A percentile compares a stretch with the other conserved stretches of the same genome.
Evolutionary conservation across 2,113 vertebrate species (phyloP).

Genomic region (Acinonyx jubatus): DNA sequence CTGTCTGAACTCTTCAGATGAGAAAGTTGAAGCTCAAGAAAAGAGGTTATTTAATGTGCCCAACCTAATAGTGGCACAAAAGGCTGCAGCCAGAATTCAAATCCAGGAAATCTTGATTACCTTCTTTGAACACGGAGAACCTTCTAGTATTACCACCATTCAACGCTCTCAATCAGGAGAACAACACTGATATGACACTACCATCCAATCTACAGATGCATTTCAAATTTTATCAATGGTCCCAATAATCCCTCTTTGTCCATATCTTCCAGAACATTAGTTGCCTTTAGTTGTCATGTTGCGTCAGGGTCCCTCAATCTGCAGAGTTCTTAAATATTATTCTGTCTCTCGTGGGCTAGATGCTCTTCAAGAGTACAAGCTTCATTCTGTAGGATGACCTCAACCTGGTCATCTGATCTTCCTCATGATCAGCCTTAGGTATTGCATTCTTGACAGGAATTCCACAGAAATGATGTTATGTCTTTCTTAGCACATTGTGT

Average conservation of each 20-base stretch:
- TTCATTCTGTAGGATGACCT: background rate
- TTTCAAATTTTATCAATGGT: background rate
- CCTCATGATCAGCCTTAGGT: background rate
- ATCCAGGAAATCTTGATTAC: background rate
- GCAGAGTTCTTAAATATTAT: background rate
- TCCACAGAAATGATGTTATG: background rate
- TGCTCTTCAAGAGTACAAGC: background rate
- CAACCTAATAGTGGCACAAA: background rate
- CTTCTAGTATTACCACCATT: background rate
- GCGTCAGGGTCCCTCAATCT: background rate
- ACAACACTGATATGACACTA: fast-evolving
- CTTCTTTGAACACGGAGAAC: background rate
- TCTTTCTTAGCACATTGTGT: fast-evolving
- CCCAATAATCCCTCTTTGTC: background rate
- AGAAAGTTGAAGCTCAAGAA: background rate
- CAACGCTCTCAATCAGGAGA: background rate
- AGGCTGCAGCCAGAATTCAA: background rate
- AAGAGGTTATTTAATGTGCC: background rate
- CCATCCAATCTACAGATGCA: background rate
- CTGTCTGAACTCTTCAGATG: background rate
- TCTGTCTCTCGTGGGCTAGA: background rate
- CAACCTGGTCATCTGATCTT: background rate
- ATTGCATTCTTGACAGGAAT: background rate
- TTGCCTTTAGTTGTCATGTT: background rate
- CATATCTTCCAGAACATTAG: background rate